Conservation (phyloP, 2,797 vertebrate genomes). For the Tolypeutes matacus region DNA sequence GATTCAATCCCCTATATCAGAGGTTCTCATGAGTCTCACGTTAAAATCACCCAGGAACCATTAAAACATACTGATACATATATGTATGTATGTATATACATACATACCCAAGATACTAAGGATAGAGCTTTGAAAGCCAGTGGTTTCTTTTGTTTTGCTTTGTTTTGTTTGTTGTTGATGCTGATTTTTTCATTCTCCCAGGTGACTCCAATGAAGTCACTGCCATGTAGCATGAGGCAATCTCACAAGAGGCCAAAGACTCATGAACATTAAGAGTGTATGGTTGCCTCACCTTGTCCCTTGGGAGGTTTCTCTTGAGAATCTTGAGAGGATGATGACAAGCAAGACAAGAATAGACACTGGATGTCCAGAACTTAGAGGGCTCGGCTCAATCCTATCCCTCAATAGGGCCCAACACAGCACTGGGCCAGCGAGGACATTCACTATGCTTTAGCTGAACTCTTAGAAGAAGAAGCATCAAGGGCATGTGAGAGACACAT, state of each 20-base stretch:
- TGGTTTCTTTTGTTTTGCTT: not conserved
- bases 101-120: not conserved
- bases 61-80: not conserved
- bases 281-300: not conserved
- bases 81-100: too few relatives aligned
- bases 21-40: not conserved
- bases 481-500: rapidly evolving
- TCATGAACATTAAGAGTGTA: not conserved
- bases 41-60: not conserved
- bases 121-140: not conserved
- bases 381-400: not conserved
- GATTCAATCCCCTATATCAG: not conserved
- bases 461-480: not conserved
- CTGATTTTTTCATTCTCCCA: not conserved
- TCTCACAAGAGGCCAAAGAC: not conserved
- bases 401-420: not conserved
- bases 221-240: not conserved
- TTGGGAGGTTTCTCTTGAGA: not conserved
- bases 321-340: not conserved
- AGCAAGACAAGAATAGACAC: not conserved
- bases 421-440: rapidly evolving
- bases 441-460: not conserved
- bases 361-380: not conserved
- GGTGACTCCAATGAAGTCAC: not conserved
- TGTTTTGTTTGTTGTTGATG: not conserved